Evolutionary conservation across 1,140 invertebrate genomes (phyloP).

Genomic region (Thalassaphorura encarpata): DNA sequence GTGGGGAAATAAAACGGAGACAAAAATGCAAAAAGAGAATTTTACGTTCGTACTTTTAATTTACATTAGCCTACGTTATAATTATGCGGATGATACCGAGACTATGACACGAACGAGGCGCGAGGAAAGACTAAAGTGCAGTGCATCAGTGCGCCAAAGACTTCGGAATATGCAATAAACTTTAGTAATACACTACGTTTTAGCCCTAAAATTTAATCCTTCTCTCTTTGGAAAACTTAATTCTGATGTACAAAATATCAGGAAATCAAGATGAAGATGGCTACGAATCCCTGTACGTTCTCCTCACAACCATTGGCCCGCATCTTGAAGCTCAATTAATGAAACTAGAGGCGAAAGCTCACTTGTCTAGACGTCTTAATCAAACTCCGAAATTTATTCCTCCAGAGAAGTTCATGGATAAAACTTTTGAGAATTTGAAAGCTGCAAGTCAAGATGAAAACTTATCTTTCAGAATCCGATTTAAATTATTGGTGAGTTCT

Average conservation of each 20-base stretch:
- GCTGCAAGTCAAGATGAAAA: constrained; percentile 7
- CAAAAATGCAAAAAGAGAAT: no score
- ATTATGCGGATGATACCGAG: no score
- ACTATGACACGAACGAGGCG: no score
- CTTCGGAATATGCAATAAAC: no score
- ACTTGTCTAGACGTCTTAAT: constrained; percentile 18
- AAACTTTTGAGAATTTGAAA: constrained; percentile 24
- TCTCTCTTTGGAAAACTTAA: background rate
- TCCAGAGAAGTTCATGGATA: constrained; percentile 32
- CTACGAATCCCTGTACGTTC: constrained; percentile 82
- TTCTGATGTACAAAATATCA: constrained; percentile 1
- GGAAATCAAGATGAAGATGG: constrained; percentile 65
- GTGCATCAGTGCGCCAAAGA: no score
- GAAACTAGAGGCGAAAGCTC: constrained; percentile 11
- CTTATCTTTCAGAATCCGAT: constrained; percentile 25
- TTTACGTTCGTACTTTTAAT: no score
- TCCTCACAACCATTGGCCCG: constrained; percentile 81
- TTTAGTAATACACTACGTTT: no score
- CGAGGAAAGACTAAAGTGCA: no score
- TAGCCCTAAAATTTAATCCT: no score
- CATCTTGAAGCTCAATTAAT: constrained; percentile 58
- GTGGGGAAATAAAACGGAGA: no score
- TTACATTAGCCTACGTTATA: no score
- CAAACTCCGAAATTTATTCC: constrained; percentile 22
- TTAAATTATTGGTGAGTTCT: constrained; percentile 27